Base-by-base conservation (phyloP, 2,113 vertebrate species). In the Phrynocephalus versicolor region DNA sequence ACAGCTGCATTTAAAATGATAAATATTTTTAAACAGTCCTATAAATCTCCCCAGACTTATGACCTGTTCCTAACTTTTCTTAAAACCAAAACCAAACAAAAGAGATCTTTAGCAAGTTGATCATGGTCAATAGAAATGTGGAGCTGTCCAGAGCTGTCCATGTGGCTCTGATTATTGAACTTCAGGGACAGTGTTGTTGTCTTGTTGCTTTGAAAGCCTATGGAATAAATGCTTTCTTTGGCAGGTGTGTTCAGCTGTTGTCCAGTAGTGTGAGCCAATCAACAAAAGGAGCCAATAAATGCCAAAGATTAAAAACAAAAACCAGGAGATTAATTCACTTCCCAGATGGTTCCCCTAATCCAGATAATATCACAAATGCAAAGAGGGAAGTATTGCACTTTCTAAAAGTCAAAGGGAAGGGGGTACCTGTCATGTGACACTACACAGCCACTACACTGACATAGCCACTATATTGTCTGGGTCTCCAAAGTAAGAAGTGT, bases 1-100 rank as follows among this genome's bases (percentile, higher is more conserved):
- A 65, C 78, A 79, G 84, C 84, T 81, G 84, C 69, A 86, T 86
- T 86, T 86, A 81, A 81, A 86, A 81, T 81, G 70, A 86, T 86
- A 81, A 81, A 86, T 86, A 86, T 81, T 86, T 85, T 86, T 86
- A 86, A 86, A 86, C 73, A 51, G 57, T 14, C 58, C 37, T 74
- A 81, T 81, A 86, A 86, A 86, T 86, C 84, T 86, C 65, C 81
- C 45, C 35, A 15, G 41, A 74, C 78, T 73, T 55, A 74, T 86
- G 65, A 58, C 78, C 58, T 51, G 18, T 73, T 86, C 74, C 70
- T 64, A 35, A 6, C 37, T 84, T 57, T 57, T 55, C 27, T 3
- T 10, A n/a, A 67, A 67, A 67, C 23, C 25, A 67, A 25, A 30
- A 67, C 64, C 6, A 65, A 21, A 65, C 23, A 25, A 67, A 67